Base-by-base conservation (phyloP, 2,797 vertebrate species). In the Tamandua tetradactyla region DNA sequence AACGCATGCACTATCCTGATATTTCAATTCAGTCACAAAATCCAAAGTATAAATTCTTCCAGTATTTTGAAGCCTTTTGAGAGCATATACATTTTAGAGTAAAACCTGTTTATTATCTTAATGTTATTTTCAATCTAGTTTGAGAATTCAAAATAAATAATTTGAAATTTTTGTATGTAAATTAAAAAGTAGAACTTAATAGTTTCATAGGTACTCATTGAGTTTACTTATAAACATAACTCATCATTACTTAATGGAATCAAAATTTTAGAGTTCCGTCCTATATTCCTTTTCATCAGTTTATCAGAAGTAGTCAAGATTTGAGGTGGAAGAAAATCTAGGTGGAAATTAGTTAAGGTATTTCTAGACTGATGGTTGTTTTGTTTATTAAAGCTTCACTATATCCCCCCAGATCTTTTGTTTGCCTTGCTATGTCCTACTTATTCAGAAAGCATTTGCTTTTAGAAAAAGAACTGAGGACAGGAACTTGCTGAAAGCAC, bases 361-460 rank as follows among this genome's bases (percentile, higher is more conserved):
- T 88, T 87, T 94, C 87, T 94, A 85, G 81, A 75, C 62, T 20
- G 74, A 52, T 4, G 5, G 68, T 55, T 57, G 37, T 74, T 93
- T 72, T 94, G 76, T 71, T 95, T 85, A 57, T 82, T 76, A 37
- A 93, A 95, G 49, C 72, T 7, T 14, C 57, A 80, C 40, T 27
- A 20, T 84, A 32, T 66, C 40, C 35, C 35, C 64, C 68, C 75
- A 74, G 71, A 64, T 25, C 79, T 76, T 72, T 18, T 40, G 6
- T 32, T 6, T 1, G 66, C 42, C 22, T 32, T 20, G n/a, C 69
- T 30, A 0, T 27, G 3, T 37, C 49, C 83, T 49, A 40, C 68
- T 80, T 52, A 52, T 87, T 87, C 89, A 94, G 66, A 94, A 95
- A 89, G 14, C 59, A 57, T 72, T 96, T 95, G 52, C 59, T 89